phyloP scores from a whole-genome alignment of 2,888 invertebrate species.

The Melinopterus prodromus region DNA sequence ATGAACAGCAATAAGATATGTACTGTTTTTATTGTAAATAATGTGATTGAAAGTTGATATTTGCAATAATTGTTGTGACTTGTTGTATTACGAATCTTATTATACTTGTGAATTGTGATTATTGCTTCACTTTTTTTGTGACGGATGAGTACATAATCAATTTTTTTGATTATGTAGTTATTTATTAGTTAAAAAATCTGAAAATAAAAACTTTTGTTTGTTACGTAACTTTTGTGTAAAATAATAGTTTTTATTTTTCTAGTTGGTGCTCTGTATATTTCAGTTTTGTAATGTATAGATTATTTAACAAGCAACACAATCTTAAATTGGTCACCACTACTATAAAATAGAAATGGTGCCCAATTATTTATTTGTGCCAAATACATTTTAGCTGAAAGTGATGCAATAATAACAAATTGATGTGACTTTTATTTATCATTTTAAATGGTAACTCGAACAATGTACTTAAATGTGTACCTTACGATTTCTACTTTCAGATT shows the following conservation, averaged over 20 bases:
- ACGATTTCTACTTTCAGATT: not conserved
- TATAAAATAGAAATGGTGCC: not conserved
- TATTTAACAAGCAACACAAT: not conserved
- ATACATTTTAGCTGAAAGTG: not conserved
- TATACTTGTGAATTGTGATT: slow-evolving; percentile 24
- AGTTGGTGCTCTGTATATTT: not conserved
- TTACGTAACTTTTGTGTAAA: not conserved
- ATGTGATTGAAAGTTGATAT: slow-evolving; percentile 34
- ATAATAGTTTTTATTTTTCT: not conserved
- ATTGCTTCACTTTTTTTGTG: slow-evolving; percentile 28
- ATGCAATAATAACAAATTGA: not conserved
- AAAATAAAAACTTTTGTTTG: not conserved
- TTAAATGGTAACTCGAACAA: slow-evolving; percentile 6
- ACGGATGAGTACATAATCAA: not conserved
- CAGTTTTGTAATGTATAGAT: not conserved
- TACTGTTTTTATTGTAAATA: slow-evolving; percentile 8
- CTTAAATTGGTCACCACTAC: not conserved
- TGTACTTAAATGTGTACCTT: slow-evolving; percentile 31
- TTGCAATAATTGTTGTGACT: slow-evolving; percentile 40
- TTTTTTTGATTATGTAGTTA: not conserved
- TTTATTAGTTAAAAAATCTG: not conserved
- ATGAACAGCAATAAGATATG: slow-evolving; percentile 37
- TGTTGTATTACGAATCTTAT: slow-evolving; percentile 34
- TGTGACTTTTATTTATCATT: slow-evolving; percentile 4
- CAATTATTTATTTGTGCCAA: slow-evolving; percentile 4